Percentiles rank a stretch among this genome's conserved stretches.
These are phyloP conservation scores for Tenualosa thibaudeaui DNA, from an alignment of 2,797 vertebrate species.

Conservation along the genomic window DNA sequence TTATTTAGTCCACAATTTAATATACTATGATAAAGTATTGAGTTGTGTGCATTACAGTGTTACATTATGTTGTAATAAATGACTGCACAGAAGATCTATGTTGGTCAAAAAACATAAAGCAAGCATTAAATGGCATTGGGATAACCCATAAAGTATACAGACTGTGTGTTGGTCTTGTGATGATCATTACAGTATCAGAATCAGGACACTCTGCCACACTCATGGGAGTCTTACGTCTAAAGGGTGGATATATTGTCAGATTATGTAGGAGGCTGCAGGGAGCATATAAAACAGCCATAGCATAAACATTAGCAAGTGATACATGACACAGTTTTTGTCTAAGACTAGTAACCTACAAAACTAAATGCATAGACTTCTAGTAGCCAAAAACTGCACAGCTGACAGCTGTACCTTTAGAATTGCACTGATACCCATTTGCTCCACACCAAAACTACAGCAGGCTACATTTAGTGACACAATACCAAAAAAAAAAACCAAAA, in stretches of 20 bases:
- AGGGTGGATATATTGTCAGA: not conserved
- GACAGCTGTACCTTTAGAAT: too few relatives aligned
- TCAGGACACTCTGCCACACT: conserved; percentile 28
- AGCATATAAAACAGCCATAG: not conserved
- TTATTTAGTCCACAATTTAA: too few relatives aligned
- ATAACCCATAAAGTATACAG: not conserved
- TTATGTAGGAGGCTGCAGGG: not conserved
- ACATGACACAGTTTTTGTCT: not conserved
- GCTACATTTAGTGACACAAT: not conserved
- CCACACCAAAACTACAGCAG: too few relatives aligned
- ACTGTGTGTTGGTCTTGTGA: not conserved
- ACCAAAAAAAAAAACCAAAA: not conserved
- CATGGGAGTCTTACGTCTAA: conserved; percentile 17
- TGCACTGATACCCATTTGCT: too few relatives aligned
- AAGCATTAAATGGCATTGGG: not conserved
- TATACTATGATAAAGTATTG: too few relatives aligned
- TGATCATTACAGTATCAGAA: not conserved
- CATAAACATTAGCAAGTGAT: not conserved
- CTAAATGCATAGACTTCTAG: too few relatives aligned
- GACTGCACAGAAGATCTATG: too few relatives aligned
- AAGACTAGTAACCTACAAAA: not conserved
- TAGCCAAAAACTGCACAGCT: too few relatives aligned
- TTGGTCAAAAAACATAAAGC: not conserved
- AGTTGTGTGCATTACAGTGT: too few relatives aligned
- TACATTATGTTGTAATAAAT: too few relatives aligned